Percentiles rank a stretch among this genome's conserved stretches.
phyloP scores from a whole-genome alignment of 2,113 vertebrate genomes.

The Ochotona princeps region DNA sequence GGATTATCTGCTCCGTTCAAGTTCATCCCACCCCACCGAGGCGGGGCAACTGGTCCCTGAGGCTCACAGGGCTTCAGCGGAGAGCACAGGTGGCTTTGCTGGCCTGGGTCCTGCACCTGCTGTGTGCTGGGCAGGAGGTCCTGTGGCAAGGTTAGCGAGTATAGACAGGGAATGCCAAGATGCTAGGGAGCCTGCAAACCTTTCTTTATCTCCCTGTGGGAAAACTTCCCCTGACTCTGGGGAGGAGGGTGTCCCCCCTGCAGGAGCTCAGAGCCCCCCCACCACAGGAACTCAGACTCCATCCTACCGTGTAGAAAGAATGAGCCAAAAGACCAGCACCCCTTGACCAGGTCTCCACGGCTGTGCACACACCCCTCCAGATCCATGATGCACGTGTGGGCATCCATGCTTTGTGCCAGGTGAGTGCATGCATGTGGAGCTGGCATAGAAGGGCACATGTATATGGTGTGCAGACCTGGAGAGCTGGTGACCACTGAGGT shows the following conservation, averaged over 20 bases:
- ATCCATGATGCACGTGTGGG: fast-evolving
- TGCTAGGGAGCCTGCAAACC: neutral
- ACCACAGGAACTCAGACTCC: no score
- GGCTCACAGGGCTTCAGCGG: no score
- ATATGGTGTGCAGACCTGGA: no score
- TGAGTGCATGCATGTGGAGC: neutral
- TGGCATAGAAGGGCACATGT: no score
- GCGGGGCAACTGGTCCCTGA: neutral
- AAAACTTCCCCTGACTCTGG: neutral
- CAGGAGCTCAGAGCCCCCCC: no score
- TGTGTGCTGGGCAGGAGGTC: neutral
- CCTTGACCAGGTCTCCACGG: neutral
- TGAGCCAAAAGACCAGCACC: neutral
- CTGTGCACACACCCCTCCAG: no score
- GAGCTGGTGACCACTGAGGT: no score
- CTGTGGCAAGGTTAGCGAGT: neutral
- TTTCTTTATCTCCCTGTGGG: neutral
- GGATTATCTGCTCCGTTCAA: neutral
- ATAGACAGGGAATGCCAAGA: neutral
- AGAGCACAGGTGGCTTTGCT: neutral
- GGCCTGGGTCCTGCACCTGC: fast-evolving
- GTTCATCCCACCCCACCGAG: neutral
- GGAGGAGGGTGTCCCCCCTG: no score
- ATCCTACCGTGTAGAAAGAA: fast-evolving
- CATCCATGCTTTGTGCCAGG: no score